Evolutionary conservation across 2,113 vertebrate species (phyloP).

Genomic region (Pituophis catenifer): DNA sequence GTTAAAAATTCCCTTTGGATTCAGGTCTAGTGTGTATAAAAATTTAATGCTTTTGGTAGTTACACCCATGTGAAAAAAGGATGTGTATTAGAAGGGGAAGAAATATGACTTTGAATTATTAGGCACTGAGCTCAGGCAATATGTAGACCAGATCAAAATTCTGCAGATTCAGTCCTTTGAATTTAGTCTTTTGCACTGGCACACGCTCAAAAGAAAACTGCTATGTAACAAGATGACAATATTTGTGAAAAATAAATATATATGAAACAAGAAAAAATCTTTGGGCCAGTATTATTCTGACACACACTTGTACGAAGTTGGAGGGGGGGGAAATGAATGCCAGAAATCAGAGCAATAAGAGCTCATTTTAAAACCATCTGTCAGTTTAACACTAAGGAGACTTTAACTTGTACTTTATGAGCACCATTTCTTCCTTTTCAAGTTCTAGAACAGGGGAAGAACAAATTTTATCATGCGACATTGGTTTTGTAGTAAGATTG

Average conservation of each 20-base stretch:
- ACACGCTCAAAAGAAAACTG: conserved; percentile 61
- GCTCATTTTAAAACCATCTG: conserved; percentile 14
- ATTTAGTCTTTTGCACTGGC: conserved; percentile 26
- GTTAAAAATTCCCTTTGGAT: conserved; percentile 58
- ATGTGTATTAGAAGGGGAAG: conserved; percentile 24
- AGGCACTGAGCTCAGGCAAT: conserved; percentile 40
- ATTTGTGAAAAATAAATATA: conserved; percentile 15
- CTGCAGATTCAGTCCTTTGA: conserved; percentile 20
- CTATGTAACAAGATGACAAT: conserved; percentile 38
- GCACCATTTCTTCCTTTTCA: conserved; percentile 38
- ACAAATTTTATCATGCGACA: conserved; percentile 2
- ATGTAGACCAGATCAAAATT: conserved; percentile 44
- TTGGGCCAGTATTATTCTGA: conserved; percentile 27
- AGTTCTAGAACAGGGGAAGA: conserved; percentile 27
- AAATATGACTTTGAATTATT: conserved; percentile 9
- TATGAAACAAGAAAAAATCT: background rate
- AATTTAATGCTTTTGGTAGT: conserved; percentile 33
- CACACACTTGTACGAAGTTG: background rate
- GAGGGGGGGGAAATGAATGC: background rate
- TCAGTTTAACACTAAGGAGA: conserved; percentile 32
- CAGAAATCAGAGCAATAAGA: conserved; percentile 30
- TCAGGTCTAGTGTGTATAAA: conserved; percentile 41
- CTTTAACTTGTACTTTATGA: conserved; percentile 27
- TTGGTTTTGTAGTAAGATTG: conserved; percentile 31
- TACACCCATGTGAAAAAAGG: conserved; percentile 21